Percentiles rank a stretch among this genome's conserved stretches.
phyloP scores from a whole-genome alignment of 2,797 vertebrate genomes.

The Nannoperca obscura region DNA sequence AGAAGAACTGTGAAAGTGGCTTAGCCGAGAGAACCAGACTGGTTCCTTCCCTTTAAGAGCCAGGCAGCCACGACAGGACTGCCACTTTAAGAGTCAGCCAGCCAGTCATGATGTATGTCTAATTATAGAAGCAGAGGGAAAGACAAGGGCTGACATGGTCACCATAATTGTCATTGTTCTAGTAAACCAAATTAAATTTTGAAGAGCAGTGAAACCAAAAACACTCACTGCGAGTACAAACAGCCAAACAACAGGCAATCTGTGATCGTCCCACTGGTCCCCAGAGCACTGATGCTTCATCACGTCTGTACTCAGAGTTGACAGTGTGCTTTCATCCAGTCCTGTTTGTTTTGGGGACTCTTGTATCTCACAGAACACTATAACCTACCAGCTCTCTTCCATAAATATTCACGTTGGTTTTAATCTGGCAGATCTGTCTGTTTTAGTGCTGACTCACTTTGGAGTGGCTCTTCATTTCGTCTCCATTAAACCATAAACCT shows the following conservation, averaged over 20 bases:
- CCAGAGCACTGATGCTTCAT: constrained; percentile 19
- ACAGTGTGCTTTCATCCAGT: constrained; percentile 33
- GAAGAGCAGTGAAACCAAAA: constrained; percentile 51
- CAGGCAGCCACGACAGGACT: constrained; percentile 38
- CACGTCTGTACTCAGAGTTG: constrained; percentile 19
- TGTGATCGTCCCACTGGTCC: constrained; percentile 26
- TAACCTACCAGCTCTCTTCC: constrained; percentile 19
- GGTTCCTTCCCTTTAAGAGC: constrained; percentile 60
- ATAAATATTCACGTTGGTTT: constrained; percentile 61
- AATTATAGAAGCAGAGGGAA: constrained; percentile 81
- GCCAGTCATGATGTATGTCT: constrained; percentile 69
- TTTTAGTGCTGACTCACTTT: constrained; percentile 46
- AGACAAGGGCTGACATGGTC: constrained; percentile 68
- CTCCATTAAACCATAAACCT: constrained; percentile 31
- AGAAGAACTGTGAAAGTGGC: constrained; percentile 39
- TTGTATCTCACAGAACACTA: constrained; percentile 42
- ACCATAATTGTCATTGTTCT: constrained; percentile 71
- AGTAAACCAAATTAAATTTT: constrained; percentile 62
- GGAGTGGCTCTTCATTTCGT: constrained; percentile 18
- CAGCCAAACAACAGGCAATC: constrained; percentile 39
- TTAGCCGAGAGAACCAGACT: constrained; percentile 16
- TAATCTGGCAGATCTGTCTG: constrained; percentile 17
- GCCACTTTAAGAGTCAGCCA: constrained; percentile 77
- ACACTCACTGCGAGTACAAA: constrained; percentile 29
- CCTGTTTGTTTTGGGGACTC: constrained; percentile 50